Percentiles rank a stretch among this genome's conserved stretches.
These are phyloP conservation scores for Oreochromis grahami DNA, from an alignment of 2,797 vertebrate species.

Conservation along the genomic window DNA sequence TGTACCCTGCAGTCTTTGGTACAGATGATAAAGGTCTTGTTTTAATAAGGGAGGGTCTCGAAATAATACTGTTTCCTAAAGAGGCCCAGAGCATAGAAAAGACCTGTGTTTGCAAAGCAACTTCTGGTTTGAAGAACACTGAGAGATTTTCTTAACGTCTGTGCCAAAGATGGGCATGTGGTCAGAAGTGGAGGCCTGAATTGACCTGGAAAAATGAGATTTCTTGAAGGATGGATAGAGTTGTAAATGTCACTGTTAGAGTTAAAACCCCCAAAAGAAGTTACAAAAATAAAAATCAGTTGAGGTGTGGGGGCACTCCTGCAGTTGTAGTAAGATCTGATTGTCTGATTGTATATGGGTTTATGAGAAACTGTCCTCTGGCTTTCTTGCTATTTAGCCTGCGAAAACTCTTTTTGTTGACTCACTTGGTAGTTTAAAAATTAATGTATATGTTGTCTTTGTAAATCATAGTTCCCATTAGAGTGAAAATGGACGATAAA, in stretches of 20 bases:
- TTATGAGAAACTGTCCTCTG: background rate
- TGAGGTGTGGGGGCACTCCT: accelerated
- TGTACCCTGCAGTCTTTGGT: background rate
- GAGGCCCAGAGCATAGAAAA: background rate
- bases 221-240: background rate
- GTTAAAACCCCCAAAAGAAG: background rate
- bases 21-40: background rate
- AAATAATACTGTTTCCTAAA: background rate
- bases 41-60: background rate
- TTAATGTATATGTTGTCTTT: accelerated
- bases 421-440: background rate
- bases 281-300: too few species aligned
- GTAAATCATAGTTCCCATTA: background rate
- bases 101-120: background rate
- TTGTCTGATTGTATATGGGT: background rate
- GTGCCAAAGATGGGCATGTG: background rate
- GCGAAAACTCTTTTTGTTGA: background rate
- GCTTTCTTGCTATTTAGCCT: background rate
- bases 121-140: background rate
- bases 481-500: background rate
- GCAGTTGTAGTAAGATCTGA: background rate
- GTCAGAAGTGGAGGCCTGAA: background rate
- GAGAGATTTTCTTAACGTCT: background rate
- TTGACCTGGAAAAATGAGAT: background rate
- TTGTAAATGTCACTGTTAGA: background rate